Base-by-base conservation (phyloP, 2,888 invertebrate species). In the Prosopocoilus inquinatus region DNA sequence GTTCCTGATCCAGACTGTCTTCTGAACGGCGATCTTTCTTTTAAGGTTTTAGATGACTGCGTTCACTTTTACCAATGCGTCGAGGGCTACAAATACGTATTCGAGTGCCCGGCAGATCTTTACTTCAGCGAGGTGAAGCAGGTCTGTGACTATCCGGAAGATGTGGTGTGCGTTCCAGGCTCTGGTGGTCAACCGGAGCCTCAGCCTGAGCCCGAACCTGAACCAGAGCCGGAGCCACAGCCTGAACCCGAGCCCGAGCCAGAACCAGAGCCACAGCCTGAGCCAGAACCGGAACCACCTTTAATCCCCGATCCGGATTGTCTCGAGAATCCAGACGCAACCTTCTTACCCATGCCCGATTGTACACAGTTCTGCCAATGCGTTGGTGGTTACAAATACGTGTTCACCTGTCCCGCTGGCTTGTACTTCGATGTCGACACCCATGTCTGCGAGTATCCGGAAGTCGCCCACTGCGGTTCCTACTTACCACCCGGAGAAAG, bases 231-330 rank as follows among this genome's bases (percentile, higher is more conserved):
- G 0, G 77, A 76, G 53, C 75, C 78, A 0, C 70, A 78, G 47
- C 72, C 78, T 0, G 60, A 66, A 36, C 67, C 75, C 2, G 70
- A 74, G 57, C 70, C 74, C 0, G 74, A 74, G 49, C 73, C 77
- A 0, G 71, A 72, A 61, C 64, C 79, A 41, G 73, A 75, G 50
- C 78, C 75, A 12, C 75, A 69, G 49, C 75, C 74, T 0, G 69
- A 72, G 59, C 74, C 85, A 8, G 80, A 82, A 61, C 78, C 80
- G 0, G 71, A 73, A 56, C 11, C n/a, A 36, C 36, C 8, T 11
- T 7, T 9, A 34, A 5, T 11, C 3, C 36, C 36, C 4, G 36
- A 36, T 36, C 36, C 12, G 3, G 11, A 36, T 12, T 36, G 36
- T 36, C n/a, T 12, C n/a, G 36, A 3, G 3, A 28, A 28, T 28